phyloP scores from a whole-genome alignment of 2,888 invertebrate genomes.

The Dasypogon diadema region DNA sequence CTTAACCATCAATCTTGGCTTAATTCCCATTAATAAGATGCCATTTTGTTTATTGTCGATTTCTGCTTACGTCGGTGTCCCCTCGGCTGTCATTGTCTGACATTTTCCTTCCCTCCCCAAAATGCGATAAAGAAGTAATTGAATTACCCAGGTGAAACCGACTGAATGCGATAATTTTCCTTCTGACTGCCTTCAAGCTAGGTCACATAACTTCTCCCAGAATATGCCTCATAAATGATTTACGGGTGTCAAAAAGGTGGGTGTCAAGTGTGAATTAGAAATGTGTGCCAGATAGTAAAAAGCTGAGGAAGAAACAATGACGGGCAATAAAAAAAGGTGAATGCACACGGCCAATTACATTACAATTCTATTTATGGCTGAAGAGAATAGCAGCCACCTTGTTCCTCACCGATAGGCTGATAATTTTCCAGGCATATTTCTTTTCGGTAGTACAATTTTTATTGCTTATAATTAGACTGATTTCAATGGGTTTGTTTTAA shows the following conservation, averaged over 20 bases:
- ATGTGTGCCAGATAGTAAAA: constrained; percentile 30
- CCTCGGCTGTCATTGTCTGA: neutral
- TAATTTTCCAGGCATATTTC: neutral
- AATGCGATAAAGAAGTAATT: constrained; percentile 50
- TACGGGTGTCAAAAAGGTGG: constrained; percentile 39
- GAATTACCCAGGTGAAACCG: constrained; percentile 52
- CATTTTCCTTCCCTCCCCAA: neutral
- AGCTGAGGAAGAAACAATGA: constrained; percentile 9
- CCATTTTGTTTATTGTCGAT: constrained; percentile 46
- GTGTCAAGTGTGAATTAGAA: constrained; percentile 41
- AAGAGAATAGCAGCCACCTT: neutral
- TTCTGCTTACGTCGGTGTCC: neutral
- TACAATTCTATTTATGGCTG: constrained; percentile 14
- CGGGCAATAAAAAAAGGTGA: constrained; percentile 2
- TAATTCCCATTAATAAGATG: constrained; percentile 50
- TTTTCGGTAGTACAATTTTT: no score
- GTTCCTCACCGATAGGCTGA: neutral
- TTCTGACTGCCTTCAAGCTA: constrained; percentile 29
- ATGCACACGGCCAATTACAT: constrained; percentile 5
- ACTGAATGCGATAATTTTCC: constrained; percentile 51
- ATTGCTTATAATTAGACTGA: no score
- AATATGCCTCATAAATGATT: constrained; percentile 42
- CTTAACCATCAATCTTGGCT: constrained; percentile 47
- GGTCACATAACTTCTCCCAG: constrained; percentile 23
- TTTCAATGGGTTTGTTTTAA: neutral